phyloP scores from a whole-genome alignment of 2,888 invertebrate species.

The Andrena dorsata region DNA sequence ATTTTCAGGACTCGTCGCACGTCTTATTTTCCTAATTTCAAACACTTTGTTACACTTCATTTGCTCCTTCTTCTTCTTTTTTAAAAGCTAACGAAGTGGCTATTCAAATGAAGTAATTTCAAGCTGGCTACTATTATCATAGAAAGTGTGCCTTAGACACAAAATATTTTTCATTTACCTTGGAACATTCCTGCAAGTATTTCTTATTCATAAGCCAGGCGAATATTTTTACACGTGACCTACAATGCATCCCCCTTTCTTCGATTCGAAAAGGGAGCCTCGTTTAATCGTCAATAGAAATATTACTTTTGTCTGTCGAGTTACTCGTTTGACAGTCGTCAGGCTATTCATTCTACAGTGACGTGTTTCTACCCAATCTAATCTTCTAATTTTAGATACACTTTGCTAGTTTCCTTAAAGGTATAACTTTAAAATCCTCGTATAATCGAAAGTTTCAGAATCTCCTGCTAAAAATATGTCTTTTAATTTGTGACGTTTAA shows the following conservation, averaged over 20 bases:
- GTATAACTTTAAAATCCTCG: no score
- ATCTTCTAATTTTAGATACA: not conserved
- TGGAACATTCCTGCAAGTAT: slow-evolving; percentile 16
- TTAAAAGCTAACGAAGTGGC: not conserved
- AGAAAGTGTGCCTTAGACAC: not conserved
- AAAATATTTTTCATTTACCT: slow-evolving; percentile 7
- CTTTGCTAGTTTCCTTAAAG: no score
- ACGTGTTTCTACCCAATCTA: not conserved
- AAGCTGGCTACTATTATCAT: not conserved
- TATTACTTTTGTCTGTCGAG: not conserved
- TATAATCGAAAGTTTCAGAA: no score
- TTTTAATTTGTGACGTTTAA: no score
- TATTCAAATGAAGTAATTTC: not conserved
- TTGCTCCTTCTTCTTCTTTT: not conserved
- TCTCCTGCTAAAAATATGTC: no score
- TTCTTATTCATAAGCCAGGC: slow-evolving; percentile 49
- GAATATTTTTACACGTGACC: slow-evolving; percentile 61
- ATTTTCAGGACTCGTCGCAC: no score
- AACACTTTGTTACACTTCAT: no score
- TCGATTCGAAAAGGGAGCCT: not conserved
- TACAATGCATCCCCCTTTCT: not conserved
- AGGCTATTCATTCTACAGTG: not conserved
- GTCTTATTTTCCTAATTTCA: no score
- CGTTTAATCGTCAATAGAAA: slow-evolving; percentile 1
- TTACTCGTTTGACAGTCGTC: not conserved